A percentile compares a stretch with the other conserved stretches of the same genome.
Evolutionary conservation across 2,113 vertebrate species (phyloP).

Genomic region (Caretta caretta): DNA sequence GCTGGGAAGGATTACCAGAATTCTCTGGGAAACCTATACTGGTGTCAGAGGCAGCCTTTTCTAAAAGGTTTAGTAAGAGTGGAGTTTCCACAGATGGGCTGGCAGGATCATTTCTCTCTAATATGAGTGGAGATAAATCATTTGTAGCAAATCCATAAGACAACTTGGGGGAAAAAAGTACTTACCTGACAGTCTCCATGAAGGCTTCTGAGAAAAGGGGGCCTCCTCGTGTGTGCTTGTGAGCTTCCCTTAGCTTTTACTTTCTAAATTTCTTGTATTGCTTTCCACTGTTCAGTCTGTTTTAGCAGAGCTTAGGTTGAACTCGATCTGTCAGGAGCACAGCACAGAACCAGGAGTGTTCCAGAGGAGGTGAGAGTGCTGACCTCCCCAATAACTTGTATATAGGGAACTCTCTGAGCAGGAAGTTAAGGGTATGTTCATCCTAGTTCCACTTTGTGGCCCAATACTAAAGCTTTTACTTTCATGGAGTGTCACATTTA

Average conservation of each 20-base stretch:
- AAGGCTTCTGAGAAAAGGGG: not conserved
- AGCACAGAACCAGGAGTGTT: not conserved
- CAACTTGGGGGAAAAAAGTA: not conserved
- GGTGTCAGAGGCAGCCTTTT: not conserved
- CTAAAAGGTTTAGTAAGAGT: not conserved
- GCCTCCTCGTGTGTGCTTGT: not conserved
- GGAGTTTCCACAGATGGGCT: not conserved
- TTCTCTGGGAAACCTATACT: not conserved
- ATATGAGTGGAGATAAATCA: not conserved
- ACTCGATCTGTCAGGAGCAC: not conserved
- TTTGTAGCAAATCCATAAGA: not conserved
- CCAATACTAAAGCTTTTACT: not conserved
- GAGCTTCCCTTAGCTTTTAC: not conserved
- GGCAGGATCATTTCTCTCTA: not conserved
- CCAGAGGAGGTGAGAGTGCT: not conserved
- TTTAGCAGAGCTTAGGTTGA: not conserved
- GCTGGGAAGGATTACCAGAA: not conserved
- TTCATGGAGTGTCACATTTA: not conserved
- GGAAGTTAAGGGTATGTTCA: not conserved
- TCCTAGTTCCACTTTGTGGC: not conserved
- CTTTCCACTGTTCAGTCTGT: not conserved
- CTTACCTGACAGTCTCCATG: not conserved
- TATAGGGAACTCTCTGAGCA: not conserved
- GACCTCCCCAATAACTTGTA: not conserved
- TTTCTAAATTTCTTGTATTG: not conserved